Base-by-base conservation (phyloP, 2,797 vertebrate genomes). In the Sarcophilus harrisii region DNA sequence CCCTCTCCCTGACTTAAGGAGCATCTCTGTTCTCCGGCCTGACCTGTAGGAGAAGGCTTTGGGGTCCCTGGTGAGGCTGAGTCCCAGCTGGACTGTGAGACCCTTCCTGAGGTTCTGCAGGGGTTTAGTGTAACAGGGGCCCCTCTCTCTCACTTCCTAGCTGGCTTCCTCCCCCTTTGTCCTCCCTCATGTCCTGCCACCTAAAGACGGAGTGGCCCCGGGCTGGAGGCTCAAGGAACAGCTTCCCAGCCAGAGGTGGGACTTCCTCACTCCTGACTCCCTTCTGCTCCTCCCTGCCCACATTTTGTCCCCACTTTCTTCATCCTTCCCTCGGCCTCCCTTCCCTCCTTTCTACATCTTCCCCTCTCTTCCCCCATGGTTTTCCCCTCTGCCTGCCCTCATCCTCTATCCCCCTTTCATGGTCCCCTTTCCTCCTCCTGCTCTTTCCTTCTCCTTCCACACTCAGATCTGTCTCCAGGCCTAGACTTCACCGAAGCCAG, bases 361-460 rank as follows among this genome's bases (percentile, higher is more conserved):
- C 38, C 11, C 30, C 13, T 0, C n/a, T 45, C 62, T 73, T 30
- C 90, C 57, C 60, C 81, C 1, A 10, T 30, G 30, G 62, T 54
- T 91, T 45, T 81, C 81, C 49, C n/a, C 45, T 89, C 16, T 87
- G 90, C 28, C 58, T 60, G 24, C 94, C 93, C 93, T n/a, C 91
- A 90, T 94, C 92, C 57, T 62, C 30, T 93, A 3, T 92, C 58
- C 57, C 57, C 90, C 92, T 94, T 87, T 11, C 49, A 90, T 90
- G 92, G 95, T 95, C 92, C 87, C 93, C 92, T 89, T 92, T 66
- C 97, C 91, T 95, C 96, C 94, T 97, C 58, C 87, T 94, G 30
- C 94, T 93, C 95, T 92, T 94, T 94, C 95, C 95, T 90, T 90
- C 55, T 93, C 60, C 55, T n/a, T n/a, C 32, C 55, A 54, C 54